Base-by-base conservation (phyloP, 2,797 vertebrate species). In the Benthosema pterotum region DNA sequence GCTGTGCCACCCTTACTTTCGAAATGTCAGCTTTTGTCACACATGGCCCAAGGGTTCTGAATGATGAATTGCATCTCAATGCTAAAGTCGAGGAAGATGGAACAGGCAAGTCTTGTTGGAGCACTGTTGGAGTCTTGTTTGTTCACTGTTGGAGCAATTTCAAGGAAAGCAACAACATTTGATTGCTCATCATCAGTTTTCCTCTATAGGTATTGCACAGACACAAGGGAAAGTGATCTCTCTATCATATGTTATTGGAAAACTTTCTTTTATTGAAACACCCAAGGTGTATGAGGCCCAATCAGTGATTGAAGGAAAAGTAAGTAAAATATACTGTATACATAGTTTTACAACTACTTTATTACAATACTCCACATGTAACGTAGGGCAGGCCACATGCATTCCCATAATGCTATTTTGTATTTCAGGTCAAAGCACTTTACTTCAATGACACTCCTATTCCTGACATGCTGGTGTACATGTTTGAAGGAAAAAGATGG, bases 341-440 rank as follows among this genome's bases (percentile, higher is more conserved):
- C 19, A 32, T 32, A 7, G 32, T 32, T 28, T 32, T 32, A 32
- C 32, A 32, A 32, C 6, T 32, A 8, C 32, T 32, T 32, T 8
- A 32, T 6, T 32, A 32, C 32, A 32, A 8, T 9, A 1, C 32
- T 32, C 7, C 32, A 9, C 6, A 32, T 8, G 5, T 32, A 8
- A 32, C 6, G 9, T n/a, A 6, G 7, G 32, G 32, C 6, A n/a
- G n/a, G n/a, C n/a, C n/a, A n/a, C n/a, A n/a, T n/a, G n/a, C n/a
- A n/a, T n/a, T n/a, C n/a, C n/a, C n/a, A n/a, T n/a, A n/a, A n/a
- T n/a, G n/a, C n/a, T 32, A 9, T 32, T 32, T 32, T 32, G 32
- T 32, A 32, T 32, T 32, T 32, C 32, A 80, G 78, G 63, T 80
- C 48, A 79, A 71, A 64, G 52, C 75, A 3, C 32, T 42, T n/a